Percentiles rank a stretch among this genome's conserved stretches.
phyloP scores from a whole-genome alignment of 2,888 invertebrate genomes.

The Orthonevra nobilis region DNA sequence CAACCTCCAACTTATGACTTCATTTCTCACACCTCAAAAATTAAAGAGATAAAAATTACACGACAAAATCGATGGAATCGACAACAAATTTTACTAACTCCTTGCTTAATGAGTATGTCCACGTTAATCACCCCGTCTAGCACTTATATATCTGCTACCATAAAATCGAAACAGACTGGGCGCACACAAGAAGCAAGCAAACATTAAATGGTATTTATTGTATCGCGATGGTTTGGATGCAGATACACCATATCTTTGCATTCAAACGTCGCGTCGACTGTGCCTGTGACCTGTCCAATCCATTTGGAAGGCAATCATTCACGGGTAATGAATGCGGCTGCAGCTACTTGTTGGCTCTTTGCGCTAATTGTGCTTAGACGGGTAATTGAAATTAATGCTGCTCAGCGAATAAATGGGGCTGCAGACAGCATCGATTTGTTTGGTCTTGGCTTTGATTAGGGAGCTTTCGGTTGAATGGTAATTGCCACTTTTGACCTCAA shows the following conservation, averaged over 20 bases:
- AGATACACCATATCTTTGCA: not conserved
- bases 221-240: not conserved
- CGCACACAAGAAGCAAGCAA: slow-evolving; percentile 4
- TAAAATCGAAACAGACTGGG: slow-evolving; percentile 1
- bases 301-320: slow-evolving; percentile 46
- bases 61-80: not conserved
- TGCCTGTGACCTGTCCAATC: slow-evolving; percentile 36
- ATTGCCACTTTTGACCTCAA: slow-evolving; percentile 31
- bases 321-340: slow-evolving; percentile 54
- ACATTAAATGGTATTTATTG: slow-evolving; percentile 15
- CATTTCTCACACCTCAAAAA: too few relatives aligned
- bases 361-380: slow-evolving; percentile 60
- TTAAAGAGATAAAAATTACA: slow-evolving; percentile 4
- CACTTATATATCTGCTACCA: not conserved
- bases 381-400: slow-evolving; percentile 56
- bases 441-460: slow-evolving; percentile 19
- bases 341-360: slow-evolving; percentile 49
- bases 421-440: slow-evolving; percentile 16
- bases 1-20: too few relatives aligned
- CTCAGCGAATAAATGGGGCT: slow-evolving; percentile 33
- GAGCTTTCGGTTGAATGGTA: slow-evolving; percentile 25
- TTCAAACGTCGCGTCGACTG: not conserved
- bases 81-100: slow-evolving; percentile 23
- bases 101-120: slow-evolving; percentile 14
- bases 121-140: slow-evolving; percentile 11